Conservation (phyloP, 2,797 vertebrate genomes). For the Clamator glandarius region DNA sequence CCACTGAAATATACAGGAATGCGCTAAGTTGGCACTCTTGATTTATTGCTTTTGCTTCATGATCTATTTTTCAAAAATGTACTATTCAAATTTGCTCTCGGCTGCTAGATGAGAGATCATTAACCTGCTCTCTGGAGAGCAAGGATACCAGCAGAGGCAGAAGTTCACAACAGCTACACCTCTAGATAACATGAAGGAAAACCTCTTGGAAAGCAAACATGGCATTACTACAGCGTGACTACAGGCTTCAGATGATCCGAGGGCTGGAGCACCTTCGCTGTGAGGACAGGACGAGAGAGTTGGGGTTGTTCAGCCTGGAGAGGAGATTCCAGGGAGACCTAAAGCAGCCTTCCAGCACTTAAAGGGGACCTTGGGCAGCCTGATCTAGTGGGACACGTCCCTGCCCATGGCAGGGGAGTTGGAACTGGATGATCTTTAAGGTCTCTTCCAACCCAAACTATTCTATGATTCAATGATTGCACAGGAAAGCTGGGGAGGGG, state of each 20-base stretch:
- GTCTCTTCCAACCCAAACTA: too few relatives aligned
- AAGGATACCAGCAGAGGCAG: not conserved
- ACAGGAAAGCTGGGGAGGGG: too few relatives aligned
- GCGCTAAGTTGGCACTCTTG: not conserved
- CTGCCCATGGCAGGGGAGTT: too few relatives aligned
- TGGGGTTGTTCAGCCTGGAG: too few relatives aligned
- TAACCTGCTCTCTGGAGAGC: not conserved
- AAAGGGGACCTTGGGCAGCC: too few relatives aligned
- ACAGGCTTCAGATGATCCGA: not conserved
- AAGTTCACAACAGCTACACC: not conserved
- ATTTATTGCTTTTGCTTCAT: not conserved
- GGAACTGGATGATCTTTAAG: too few relatives aligned
- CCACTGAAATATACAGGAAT: not conserved
- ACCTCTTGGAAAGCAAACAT: not conserved
- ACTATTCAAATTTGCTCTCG: constrained; percentile 17
- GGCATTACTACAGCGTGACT: not conserved
- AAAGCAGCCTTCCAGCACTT: too few relatives aligned
- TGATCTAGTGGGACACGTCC: too few relatives aligned
- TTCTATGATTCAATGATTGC: too few relatives aligned
- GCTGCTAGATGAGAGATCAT: constrained; percentile 28
- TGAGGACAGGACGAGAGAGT: too few relatives aligned
- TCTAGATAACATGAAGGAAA: not conserved
- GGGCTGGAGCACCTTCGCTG: too few relatives aligned
- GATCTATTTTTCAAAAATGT: constrained; percentile 11
- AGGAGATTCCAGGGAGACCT: too few relatives aligned